Evolutionary conservation across 2,113 vertebrate species (phyloP).

Genomic region (Daboia siamensis): DNA sequence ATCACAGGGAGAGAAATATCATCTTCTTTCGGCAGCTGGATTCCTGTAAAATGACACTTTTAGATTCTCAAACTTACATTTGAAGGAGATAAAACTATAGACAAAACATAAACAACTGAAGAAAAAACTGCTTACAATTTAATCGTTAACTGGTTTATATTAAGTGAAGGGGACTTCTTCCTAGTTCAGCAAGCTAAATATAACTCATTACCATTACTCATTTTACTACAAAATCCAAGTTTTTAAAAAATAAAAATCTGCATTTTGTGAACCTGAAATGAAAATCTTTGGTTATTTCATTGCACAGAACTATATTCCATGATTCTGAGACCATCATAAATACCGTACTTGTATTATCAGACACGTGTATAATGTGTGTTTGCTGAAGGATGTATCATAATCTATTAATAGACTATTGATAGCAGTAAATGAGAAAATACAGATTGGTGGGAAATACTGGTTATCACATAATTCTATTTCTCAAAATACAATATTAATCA

Average conservation of each 20-base stretch:
- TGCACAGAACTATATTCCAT: not conserved
- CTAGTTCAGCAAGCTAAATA: not conserved
- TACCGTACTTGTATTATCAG: not conserved
- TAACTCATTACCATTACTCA: not conserved
- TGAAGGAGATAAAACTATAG: not conserved
- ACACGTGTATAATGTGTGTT: not conserved
- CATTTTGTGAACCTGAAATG: not conserved
- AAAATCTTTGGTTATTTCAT: not conserved
- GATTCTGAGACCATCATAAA: not conserved
- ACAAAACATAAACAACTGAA: not conserved
- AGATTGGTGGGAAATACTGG: not conserved
- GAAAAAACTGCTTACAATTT: constrained; percentile 3
- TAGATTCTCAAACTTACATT: constrained; percentile 5
- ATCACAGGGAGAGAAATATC: constrained; percentile 60
- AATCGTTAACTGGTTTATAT: not conserved
- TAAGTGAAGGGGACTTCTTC: not conserved
- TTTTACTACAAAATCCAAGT: not conserved
- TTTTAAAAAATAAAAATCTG: not conserved
- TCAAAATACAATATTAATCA: not conserved
- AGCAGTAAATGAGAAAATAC: not conserved
- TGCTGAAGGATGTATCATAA: not conserved
- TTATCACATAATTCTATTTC: not conserved
- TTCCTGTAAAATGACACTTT: constrained; percentile 57
- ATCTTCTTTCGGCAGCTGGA: constrained; percentile 66
- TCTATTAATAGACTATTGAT: not conserved